Percentiles rank a stretch among this genome's conserved stretches.
Conservation (phyloP, 2,888 invertebrate genomes). For the Scaptomyza caliginosa region DNA sequence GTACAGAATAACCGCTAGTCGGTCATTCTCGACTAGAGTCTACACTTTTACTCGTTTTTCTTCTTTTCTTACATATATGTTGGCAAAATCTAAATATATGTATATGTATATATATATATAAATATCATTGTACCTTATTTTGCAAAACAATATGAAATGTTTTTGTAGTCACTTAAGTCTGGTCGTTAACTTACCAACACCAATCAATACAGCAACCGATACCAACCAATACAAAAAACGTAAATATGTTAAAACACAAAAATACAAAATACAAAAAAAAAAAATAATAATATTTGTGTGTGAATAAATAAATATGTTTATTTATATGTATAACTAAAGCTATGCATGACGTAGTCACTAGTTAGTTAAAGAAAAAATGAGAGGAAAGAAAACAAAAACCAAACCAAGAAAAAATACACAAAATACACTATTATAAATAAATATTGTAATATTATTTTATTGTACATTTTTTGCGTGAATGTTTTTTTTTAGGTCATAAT, state of each 20-base stretch:
- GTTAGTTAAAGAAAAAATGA: conserved; percentile 50
- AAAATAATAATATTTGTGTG: neutral
- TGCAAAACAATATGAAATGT: conserved; percentile 61
- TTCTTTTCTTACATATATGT: conserved; percentile 31
- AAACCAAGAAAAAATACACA: conserved; percentile 16
- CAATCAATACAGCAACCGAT: conserved; percentile 67
- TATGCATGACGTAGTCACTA: conserved; percentile 62
- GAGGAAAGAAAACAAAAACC: conserved; percentile 22
- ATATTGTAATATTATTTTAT: conserved; percentile 47
- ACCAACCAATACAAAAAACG: conserved; percentile 54
- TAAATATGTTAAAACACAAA: conserved; percentile 36
- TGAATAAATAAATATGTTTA: conserved; percentile 1
- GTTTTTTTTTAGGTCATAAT: conserved; percentile 51
- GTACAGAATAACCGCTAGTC: neutral
- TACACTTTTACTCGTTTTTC: conserved; percentile 10
- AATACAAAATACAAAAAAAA: conserved; percentile 21
- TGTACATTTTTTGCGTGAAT: conserved; percentile 57
- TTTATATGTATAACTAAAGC: conserved; percentile 33
- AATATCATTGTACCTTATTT: conserved; percentile 77
- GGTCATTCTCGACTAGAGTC: neutral
- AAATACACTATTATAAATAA: conserved; percentile 54
- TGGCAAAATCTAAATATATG: conserved; percentile 37
- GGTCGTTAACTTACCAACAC: conserved; percentile 70
- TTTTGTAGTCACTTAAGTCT: conserved; percentile 76
- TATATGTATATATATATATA: conserved; percentile 43